phyloP scores from a whole-genome alignment of 2,113 vertebrate genomes.

The Clinocottus analis region DNA sequence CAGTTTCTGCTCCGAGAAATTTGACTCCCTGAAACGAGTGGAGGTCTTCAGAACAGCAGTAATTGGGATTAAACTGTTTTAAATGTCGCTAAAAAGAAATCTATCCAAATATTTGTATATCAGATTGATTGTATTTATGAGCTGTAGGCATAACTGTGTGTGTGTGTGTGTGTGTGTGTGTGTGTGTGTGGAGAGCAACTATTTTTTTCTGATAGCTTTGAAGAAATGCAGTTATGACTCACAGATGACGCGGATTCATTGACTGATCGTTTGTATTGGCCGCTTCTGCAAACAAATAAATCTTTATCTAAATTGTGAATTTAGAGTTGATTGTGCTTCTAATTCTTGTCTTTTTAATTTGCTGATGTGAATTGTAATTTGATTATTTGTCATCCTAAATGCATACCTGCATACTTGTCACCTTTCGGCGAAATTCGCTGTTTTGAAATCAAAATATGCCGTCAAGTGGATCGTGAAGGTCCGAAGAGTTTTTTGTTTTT shows the following conservation, averaged over 20 bases:
- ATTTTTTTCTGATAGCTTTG: conserved; percentile 69
- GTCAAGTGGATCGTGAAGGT: no score
- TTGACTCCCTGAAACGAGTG: conserved; percentile 26
- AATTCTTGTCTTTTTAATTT: conserved; percentile 43
- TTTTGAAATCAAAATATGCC: no score
- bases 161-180: conserved; percentile 42
- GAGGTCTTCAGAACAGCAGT: conserved; percentile 46
- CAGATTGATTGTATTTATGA: conserved; percentile 85
- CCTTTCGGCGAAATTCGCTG: no score
- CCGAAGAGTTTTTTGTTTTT: no score
- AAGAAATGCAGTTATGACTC: conserved; percentile 68
- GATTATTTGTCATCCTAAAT: conserved; percentile 41
- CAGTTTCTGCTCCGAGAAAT: conserved; percentile 13
- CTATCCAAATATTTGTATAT: conserved; percentile 84
- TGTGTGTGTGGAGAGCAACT: conserved; percentile 53
- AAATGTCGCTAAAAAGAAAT: conserved; percentile 69
- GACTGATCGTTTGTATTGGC: conserved; percentile 68
- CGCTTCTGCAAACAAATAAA: conserved; percentile 73
- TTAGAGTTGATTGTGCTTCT: conserved; percentile 47
- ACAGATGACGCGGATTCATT: conserved; percentile 66
- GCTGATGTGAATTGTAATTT: conserved; percentile 40
- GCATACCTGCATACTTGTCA: no score
- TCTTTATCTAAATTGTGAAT: conserved; percentile 67
- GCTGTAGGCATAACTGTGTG: conserved; percentile 63
- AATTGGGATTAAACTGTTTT: conserved; percentile 66